Base-by-base conservation (phyloP, 1,140 invertebrate genomes). In the Drosophila carrolli region DNA sequence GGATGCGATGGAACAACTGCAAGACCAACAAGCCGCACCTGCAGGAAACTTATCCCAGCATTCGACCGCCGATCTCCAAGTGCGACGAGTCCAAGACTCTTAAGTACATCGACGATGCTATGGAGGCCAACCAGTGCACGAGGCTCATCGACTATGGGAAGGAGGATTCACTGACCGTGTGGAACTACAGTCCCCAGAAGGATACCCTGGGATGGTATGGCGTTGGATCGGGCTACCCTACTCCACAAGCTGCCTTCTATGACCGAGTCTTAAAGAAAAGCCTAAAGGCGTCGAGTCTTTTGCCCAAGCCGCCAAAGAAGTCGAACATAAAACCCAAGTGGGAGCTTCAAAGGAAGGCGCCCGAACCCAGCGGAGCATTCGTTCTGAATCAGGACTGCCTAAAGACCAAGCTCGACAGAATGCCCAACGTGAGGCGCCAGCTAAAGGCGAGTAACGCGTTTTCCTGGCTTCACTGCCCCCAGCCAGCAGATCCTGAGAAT, bases 171-270 rank as follows among this genome's bases (percentile, higher is more conserved):
- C 5, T 88, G n/a, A 60, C 61, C 1, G 59, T 61, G 2, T 86
- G 83, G 83, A 77, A 53, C 0, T 6, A 38, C 5, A 71, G 27
- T 63, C 72, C 71, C 1, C 32, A 60, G 16, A 83, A 82, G 19
- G 55, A 79, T 0, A 59, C 60, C 8, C 54, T 88, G 0, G n/a
- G 37, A 5, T 83, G 51, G 7, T 88, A 88, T n/a, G 83, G 83
- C 1, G 14, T 77, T 0, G 46, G 38, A 5, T 23, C 53, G 0
- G 32, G 6, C 1, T 9, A 37, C 2, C n/a, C 14, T 1, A 6
- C 9, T 13, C 62, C 58, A 7, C 40, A 61, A 11, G 62, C 70
- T 0, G 1, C 9, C 0, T 5, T 14, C 2, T 85, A 82, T 23
- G 61, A 70, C 27, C 13, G 43, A 8, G 56, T 37, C 10, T 5